Evolutionary conservation across 2,888 invertebrate species (phyloP).

Genomic region (Drosophila kanekoi): DNA sequence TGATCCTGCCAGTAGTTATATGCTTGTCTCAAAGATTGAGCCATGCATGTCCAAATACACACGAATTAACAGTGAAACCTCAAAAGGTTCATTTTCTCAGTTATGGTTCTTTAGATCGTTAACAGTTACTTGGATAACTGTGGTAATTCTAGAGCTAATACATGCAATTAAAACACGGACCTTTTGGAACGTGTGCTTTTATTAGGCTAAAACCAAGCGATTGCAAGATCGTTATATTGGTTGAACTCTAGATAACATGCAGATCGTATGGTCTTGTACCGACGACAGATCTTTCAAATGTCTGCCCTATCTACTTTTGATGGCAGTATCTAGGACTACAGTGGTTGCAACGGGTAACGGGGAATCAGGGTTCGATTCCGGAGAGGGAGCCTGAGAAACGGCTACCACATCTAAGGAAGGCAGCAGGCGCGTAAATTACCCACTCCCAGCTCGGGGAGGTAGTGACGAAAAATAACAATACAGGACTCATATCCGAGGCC

Average conservation of each 20-base stretch:
- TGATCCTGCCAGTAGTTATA: constrained; percentile 57
- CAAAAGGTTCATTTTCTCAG: constrained; percentile 25
- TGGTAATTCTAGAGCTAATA: constrained; percentile 61
- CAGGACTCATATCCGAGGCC: constrained; percentile 55
- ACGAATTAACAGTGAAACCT: too few species aligned
- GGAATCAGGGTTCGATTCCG: constrained; percentile 90
- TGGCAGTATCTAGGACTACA: too few species aligned
- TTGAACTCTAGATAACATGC: constrained; percentile 49
- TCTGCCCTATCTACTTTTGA: constrained; percentile 88
- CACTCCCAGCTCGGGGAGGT: constrained; percentile 82
- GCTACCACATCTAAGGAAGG: constrained; percentile 88
- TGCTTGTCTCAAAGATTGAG: constrained; percentile 6
- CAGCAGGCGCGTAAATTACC: constrained; percentile 86
- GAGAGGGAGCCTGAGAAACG: constrained; percentile 90
- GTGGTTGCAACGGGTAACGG: constrained; percentile 86
- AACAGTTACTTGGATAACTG: constrained; percentile 57
- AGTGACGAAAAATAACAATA: constrained; percentile 89
- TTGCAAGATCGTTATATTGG: constrained; percentile 42
- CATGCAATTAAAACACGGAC: constrained; percentile 41
- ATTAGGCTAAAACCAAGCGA: constrained; percentile 49
- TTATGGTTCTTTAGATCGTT: constrained; percentile 53
- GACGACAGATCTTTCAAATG: constrained; percentile 88
- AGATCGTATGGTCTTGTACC: constrained; percentile 83
- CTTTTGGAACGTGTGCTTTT: constrained; percentile 38
- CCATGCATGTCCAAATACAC: too few species aligned